Percentiles rank a stretch among this genome's conserved stretches.
These are phyloP conservation scores for Lota lota DNA, from an alignment of 2,113 vertebrate genomes.

Conservation along the genomic window DNA sequence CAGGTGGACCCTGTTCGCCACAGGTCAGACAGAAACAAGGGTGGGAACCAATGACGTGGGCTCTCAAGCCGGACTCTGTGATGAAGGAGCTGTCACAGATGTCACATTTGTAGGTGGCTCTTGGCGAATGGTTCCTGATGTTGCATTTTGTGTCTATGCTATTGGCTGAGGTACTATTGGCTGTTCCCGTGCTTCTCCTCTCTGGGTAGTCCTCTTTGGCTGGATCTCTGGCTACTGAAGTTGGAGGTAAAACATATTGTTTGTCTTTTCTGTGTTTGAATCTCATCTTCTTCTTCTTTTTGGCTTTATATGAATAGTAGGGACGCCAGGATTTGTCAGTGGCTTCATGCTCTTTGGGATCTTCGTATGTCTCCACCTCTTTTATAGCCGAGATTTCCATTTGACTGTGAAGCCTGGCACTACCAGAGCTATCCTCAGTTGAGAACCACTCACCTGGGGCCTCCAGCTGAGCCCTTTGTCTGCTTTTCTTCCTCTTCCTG, in stretches of 20 bases:
- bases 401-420: conserved; percentile 68
- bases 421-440: conserved; percentile 61
- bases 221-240: conserved; percentile 47
- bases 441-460: conserved; percentile 26
- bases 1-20: conserved; percentile 86
- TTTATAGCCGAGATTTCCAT: conserved; percentile 64
- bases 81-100: conserved; percentile 89
- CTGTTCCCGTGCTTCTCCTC: conserved; percentile 29
- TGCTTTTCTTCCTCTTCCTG: conserved; percentile 78
- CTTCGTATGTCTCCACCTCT: conserved; percentile 80
- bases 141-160: conserved; percentile 63
- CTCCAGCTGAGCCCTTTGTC: conserved; percentile 36
- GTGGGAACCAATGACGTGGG: conserved; percentile 88
- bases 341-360: conserved; percentile 87
- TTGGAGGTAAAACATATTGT: conserved; percentile 48
- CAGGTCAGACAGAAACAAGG: conserved; percentile 89
- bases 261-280: conserved; percentile 77
- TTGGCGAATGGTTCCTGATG: conserved; percentile 72
- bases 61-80: conserved; percentile 86
- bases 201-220: conserved; percentile 42
- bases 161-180: conserved; percentile 64
- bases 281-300: conserved; percentile 86
- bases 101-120: conserved; percentile 80
- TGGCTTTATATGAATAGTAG: conserved; percentile 96
- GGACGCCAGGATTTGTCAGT: conserved; percentile 94